These are phyloP conservation scores for Phrynosoma blainvillii DNA, from an alignment of 2,113 vertebrate genomes.

Conservation along the genomic window DNA sequence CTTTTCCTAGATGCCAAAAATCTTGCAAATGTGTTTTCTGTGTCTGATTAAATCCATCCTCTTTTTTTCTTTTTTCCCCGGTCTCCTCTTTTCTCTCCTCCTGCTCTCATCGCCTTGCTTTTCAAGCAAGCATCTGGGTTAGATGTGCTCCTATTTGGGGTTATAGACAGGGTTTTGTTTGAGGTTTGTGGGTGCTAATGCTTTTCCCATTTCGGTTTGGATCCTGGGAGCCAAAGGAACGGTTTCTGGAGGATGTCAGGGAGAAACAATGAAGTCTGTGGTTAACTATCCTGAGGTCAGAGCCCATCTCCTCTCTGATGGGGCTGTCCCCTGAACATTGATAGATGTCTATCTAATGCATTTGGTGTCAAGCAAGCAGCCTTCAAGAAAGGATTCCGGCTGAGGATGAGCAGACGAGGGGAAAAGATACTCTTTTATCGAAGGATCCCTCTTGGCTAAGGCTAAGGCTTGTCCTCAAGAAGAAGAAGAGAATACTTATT, in stretches of 20 bases:
- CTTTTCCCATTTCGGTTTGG: constrained; percentile 26
- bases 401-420: background rate
- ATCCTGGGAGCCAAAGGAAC: constrained; percentile 26
- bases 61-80: too few species aligned
- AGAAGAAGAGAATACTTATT: background rate
- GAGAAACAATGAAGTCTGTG: constrained; percentile 45
- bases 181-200: background rate
- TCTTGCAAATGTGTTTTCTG: background rate
- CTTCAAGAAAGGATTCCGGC: background rate
- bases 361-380: constrained; percentile 29
- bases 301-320: constrained; percentile 31
- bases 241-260: constrained; percentile 26
- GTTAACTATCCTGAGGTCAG: constrained; percentile 49
- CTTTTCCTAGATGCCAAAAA: background rate
- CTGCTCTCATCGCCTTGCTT: constrained; percentile 4
- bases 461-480: background rate
- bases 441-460: too few species aligned
- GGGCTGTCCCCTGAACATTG: constrained; percentile 52
- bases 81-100: background rate
- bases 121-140: constrained; percentile 1
- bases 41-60: constrained; percentile 1
- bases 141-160: background rate
- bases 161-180: constrained; percentile 10
- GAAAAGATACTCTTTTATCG: background rate
- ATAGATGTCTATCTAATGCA: constrained; percentile 53